Evolutionary conservation across 2,888 invertebrate species (phyloP), one percentile per base, ranked within the genome.

Genomic region (Lochmaea crataegi): DNA sequence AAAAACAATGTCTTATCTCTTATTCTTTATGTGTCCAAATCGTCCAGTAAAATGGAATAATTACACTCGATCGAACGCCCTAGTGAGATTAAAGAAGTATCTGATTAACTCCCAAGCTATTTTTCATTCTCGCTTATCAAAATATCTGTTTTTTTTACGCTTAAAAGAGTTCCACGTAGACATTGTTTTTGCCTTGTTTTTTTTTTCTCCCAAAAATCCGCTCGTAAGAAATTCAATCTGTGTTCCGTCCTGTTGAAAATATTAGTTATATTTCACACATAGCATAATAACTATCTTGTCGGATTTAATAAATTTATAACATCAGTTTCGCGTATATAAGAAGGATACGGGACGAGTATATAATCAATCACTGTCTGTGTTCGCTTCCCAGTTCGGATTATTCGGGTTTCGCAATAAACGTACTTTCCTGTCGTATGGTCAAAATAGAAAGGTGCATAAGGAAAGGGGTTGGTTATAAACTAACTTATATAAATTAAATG

Each of bases 401-500:
- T 60, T 63, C 48, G 64, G 67, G 72, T 57, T 60, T 72, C 67
- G 67, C 67, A 72, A 72, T 72, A 68, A 64, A 63, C 64, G 56
- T 32, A 67, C 51, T 53, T 67, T 38, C 68, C 67, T 61, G 38
- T 57, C 57, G 64, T 64, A 68, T 41, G 72, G 56, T 64, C 64
- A 57, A 63, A 72, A 72, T 68, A 18, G 68, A 51, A 68, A 42
- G 61, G 61, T 60, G 42, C 14, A 63, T 53, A 26, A 38, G 38
- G 51, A 32, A 61, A 41, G 16, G 51, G 61, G 68, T 45, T 68
- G 61, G 68, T 26, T 68, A 68, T 61, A 68, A 68, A 68, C 68
- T 68, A 68, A 68, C 38, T 60, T 68, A 57, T 68, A 68, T 68
- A 68, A 68, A 68, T 68, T 60, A 68, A 68, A 68, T 68, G 61